These are phyloP conservation scores for Patiria pectinifera DNA, from an alignment of 53 echinoderm and acorn worm species.

Conservation along the genomic window DNA sequence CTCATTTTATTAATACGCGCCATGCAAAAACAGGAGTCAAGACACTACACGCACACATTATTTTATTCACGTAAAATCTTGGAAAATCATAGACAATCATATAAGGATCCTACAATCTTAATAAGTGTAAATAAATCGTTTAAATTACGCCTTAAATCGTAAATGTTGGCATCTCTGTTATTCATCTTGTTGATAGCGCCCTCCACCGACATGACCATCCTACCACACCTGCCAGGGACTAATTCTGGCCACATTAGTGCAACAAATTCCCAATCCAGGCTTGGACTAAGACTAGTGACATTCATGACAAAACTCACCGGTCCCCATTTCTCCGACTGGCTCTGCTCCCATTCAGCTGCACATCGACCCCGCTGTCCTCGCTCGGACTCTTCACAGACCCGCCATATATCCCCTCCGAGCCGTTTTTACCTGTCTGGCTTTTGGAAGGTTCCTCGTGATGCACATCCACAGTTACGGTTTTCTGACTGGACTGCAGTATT, in stretches of 20 bases:
- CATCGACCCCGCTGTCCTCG: conserved; percentile 93
- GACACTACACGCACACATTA: no score
- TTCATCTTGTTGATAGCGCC: no score
- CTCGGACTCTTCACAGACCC: conserved; percentile 90
- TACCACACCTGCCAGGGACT: not conserved
- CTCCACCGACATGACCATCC: no score
- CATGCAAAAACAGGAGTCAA: no score
- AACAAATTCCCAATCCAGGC: not conserved
- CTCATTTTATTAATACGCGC: no score
- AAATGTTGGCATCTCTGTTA: no score
- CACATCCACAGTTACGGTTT: conserved; percentile 85
- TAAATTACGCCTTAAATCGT: no score
- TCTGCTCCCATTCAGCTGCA: conserved; percentile 59
- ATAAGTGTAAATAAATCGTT: no score
- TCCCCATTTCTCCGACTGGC: conserved; percentile 58
- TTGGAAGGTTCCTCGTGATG: conserved; percentile 74
- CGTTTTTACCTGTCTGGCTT: conserved; percentile 55
- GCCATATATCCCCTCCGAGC: conserved; percentile 66
- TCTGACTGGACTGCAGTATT: conserved; percentile 72
- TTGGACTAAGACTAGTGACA: no score
- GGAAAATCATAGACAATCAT: no score
- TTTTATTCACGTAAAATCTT: no score
- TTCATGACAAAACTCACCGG: conserved; percentile 22
- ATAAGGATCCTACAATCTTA: no score
- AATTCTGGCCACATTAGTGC: not conserved